Percentiles rank a stretch among this genome's conserved stretches.
Evolutionary conservation across 2,797 vertebrate genomes (phyloP).

Genomic region (Neoniphon sammara): DNA sequence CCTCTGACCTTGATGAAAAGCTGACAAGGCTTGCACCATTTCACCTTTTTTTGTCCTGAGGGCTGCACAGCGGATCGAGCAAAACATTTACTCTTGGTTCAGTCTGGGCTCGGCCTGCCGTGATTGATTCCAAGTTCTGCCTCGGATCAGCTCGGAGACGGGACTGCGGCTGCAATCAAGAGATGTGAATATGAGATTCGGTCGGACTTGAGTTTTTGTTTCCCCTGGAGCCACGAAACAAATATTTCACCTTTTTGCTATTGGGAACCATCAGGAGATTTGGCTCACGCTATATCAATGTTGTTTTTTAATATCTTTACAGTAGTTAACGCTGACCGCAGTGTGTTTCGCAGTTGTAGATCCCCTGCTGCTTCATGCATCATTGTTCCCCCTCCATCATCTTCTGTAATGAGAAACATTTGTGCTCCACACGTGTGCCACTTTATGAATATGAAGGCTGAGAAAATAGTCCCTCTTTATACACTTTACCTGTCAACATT

Average conservation of each 20-base stretch:
- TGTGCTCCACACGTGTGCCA: not conserved
- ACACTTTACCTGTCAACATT: slow-evolving; percentile 29
- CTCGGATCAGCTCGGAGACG: slow-evolving; percentile 27
- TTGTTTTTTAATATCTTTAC: not conserved
- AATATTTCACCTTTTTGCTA: slow-evolving; percentile 35
- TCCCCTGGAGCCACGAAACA: slow-evolving; percentile 24
- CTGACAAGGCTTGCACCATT: not conserved
- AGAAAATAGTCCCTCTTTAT: slow-evolving; percentile 32
- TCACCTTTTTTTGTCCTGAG: not conserved
- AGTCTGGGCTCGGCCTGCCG: slow-evolving; percentile 19
- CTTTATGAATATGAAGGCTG: slow-evolving; percentile 9
- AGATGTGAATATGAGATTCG: slow-evolving; percentile 36
- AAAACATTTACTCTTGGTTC: not conserved
- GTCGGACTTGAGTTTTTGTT: not conserved
- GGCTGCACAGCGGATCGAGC: not conserved
- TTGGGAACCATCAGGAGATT: slow-evolving; percentile 39
- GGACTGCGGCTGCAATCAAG: slow-evolving; percentile 52
- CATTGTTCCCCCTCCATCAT: slow-evolving; percentile 12
- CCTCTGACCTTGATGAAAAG: slow-evolving; percentile 34
- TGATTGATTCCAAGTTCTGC: slow-evolving; percentile 39
- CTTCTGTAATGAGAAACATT: slow-evolving; percentile 53
- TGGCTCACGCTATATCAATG: not conserved
- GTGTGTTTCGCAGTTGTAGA: slow-evolving; percentile 19
- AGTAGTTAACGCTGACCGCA: slow-evolving; percentile 8
- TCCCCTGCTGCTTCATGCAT: slow-evolving; percentile 30